A percentile compares a stretch with the other conserved stretches of the same genome.
phyloP scores from a whole-genome alignment of 35 echinoderm and acorn worm species.

The Ophioderma brevispina region DNA sequence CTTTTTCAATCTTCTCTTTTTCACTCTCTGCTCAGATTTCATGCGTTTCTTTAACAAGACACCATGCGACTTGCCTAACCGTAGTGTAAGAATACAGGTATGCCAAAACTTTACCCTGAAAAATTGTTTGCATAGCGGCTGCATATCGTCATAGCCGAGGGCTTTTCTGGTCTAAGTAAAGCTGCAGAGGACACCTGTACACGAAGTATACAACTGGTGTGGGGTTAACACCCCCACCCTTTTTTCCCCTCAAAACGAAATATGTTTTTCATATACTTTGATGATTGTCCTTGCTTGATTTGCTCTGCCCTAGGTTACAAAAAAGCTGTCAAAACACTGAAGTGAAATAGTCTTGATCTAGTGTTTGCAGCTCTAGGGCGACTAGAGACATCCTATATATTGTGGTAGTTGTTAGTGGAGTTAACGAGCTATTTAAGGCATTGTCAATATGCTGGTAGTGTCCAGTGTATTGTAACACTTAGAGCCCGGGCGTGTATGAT shows the following conservation, averaged over 20 bases:
- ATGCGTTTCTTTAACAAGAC: background rate
- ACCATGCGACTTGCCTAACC: background rate
- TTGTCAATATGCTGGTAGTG: too few relatives aligned
- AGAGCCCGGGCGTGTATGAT: too few relatives aligned
- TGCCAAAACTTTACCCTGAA: background rate
- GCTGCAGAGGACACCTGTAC: background rate
- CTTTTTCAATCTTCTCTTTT: background rate
- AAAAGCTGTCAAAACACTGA: background rate
- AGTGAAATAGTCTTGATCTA: background rate
- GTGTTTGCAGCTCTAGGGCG: background rate
- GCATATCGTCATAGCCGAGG: background rate
- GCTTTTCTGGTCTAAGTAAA: too few relatives aligned
- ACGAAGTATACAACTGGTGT: background rate
- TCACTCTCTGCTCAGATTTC: background rate
- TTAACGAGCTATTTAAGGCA: too few relatives aligned
- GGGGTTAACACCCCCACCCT: background rate
- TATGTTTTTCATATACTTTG: background rate
- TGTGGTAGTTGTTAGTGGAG: background rate
- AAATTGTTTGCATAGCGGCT: background rate
- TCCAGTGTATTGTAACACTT: too few relatives aligned
- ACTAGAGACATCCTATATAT: background rate
- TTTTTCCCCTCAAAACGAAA: too few relatives aligned
- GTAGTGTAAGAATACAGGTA: background rate
- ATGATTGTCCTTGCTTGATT: background rate
- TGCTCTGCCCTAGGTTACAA: background rate